A percentile compares a stretch with the other conserved stretches of the same genome.
phyloP scores from a whole-genome alignment of 2,113 vertebrate genomes.

The Sinocyclocheilus maitianheensis region DNA sequence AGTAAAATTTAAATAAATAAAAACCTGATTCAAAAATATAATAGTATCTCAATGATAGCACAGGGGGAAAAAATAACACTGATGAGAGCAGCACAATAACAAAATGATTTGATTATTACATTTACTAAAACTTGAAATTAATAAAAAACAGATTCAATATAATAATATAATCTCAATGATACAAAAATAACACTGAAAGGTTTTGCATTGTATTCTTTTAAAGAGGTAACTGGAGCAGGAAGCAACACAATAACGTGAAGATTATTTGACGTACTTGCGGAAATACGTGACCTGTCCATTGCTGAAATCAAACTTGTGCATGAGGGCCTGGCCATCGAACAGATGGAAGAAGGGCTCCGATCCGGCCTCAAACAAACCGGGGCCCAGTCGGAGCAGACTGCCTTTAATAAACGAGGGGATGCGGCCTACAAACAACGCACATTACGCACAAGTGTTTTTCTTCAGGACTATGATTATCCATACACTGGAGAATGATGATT shows the following conservation, averaged over 20 bases:
- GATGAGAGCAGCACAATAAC: no score
- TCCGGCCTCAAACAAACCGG: conserved; percentile 93
- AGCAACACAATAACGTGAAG: background rate
- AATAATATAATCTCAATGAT: no score
- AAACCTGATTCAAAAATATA: no score
- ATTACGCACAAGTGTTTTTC: no score
- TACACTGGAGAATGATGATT: background rate
- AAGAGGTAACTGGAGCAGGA: background rate
- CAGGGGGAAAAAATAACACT: no score
- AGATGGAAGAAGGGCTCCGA: conserved; percentile 93
- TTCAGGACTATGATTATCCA: background rate
- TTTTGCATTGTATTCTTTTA: no score
- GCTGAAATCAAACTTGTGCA: conserved; percentile 98
- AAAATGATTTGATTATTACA: no score
- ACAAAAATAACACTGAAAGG: no score
- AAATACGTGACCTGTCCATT: conserved; percentile 93
- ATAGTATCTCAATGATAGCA: no score
- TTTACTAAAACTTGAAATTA: no score
- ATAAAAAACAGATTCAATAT: no score
- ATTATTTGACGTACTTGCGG: conserved; percentile 78
- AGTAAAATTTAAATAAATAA: no score
- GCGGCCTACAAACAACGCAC: conserved; percentile 73
- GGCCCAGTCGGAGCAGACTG: conserved; percentile 93
- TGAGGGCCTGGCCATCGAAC: conserved; percentile 95
- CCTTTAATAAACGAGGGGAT: conserved; percentile 90